phyloP scores from a whole-genome alignment of 1,140 invertebrate species.

The Antheraea mylitta region DNA sequence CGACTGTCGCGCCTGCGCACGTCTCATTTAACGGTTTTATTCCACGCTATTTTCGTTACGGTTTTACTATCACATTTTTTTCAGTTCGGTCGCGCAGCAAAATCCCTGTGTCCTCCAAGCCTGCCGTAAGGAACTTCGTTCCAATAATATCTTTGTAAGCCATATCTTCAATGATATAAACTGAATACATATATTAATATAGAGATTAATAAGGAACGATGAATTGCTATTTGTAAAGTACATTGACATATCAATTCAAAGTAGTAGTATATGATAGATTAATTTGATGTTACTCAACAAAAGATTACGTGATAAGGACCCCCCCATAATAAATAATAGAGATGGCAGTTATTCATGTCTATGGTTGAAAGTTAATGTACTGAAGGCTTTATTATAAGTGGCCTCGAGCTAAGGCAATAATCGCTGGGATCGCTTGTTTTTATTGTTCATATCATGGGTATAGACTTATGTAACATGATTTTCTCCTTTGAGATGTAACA shows the following conservation, averaged over 20 bases:
- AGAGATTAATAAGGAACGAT: too few species aligned
- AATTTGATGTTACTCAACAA: not conserved
- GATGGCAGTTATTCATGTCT: not conserved
- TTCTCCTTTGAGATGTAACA: not conserved
- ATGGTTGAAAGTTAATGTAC: conserved; percentile 1
- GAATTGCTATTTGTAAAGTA: not conserved
- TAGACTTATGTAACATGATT: not conserved
- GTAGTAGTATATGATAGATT: not conserved
- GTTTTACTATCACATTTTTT: too few species aligned
- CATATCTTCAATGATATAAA: too few species aligned
- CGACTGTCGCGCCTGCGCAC: too few species aligned
- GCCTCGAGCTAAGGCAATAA: not conserved
- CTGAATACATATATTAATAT: too few species aligned
- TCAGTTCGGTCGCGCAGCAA: too few species aligned
- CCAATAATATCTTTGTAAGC: too few species aligned
- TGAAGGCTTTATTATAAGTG: not conserved
- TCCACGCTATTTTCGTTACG: too few species aligned
- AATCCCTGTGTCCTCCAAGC: too few species aligned
- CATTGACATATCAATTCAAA: not conserved
- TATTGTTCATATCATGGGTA: not conserved
- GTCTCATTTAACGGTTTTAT: too few species aligned
- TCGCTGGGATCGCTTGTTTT: not conserved
- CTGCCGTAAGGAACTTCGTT: too few species aligned
- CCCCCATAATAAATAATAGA: not conserved
- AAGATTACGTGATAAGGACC: not conserved